Evolutionary conservation across 2,113 vertebrate genomes (phyloP).

Genomic region (Synodontis membranacea): DNA sequence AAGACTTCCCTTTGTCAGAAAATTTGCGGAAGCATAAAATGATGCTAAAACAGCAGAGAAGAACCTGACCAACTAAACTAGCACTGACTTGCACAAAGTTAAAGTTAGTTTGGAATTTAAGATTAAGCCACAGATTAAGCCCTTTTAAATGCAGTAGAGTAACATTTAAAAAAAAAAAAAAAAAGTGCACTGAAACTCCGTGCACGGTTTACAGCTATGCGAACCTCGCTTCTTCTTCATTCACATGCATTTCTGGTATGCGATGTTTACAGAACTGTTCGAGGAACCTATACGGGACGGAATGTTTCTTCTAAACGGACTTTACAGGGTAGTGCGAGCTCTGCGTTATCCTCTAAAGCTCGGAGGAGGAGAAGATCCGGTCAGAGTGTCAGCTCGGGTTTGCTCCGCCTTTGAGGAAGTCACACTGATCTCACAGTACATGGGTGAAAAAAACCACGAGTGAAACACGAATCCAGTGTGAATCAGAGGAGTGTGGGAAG

Average conservation of each 20-base stretch:
- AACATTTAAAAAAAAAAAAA: too few relatives aligned
- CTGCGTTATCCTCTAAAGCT: not conserved
- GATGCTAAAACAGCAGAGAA: not conserved
- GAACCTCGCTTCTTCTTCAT: not conserved
- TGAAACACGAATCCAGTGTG: not conserved
- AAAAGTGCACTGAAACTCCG: not conserved
- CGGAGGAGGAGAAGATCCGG: not conserved
- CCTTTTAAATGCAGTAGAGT: not conserved
- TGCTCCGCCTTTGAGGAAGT: not conserved
- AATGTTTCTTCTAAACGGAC: not conserved
- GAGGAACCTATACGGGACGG: not conserved
- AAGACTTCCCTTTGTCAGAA: conserved; percentile 1
- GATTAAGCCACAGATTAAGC: not conserved
- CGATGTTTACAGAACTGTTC: not conserved
- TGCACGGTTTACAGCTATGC: not conserved
- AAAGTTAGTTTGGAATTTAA: not conserved
- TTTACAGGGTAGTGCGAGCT: not conserved
- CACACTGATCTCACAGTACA: not conserved
- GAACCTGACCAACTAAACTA: not conserved
- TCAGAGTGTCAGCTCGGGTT: not conserved
- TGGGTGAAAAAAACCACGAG: not conserved
- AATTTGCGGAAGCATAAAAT: conserved; percentile 11
- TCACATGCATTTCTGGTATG: not conserved
- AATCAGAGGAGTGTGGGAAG: not conserved
- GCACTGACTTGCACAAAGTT: not conserved